Evolutionary conservation across 2,888 invertebrate genomes (phyloP), one percentile per base, ranked within the genome.

Genomic region (Platycheirus rosarum): DNA sequence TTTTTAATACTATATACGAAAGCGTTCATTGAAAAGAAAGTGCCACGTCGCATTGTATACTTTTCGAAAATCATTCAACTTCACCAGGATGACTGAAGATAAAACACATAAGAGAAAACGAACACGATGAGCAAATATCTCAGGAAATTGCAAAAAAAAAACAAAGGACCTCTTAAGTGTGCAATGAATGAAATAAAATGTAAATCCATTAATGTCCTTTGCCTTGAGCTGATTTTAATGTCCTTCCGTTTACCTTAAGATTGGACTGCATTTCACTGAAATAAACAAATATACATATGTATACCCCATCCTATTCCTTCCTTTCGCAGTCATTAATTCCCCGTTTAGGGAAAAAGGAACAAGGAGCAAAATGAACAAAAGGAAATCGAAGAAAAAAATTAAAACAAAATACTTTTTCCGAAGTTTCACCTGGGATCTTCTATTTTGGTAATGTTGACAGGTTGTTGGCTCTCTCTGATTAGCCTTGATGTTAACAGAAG

Each of bases 141-240:
- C 29, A 32, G 8, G 29, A 32, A 7, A 26, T 26, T 26, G 23
- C 8, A 35, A n/a, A 8, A 42, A 37, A 18, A 26, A 37, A 65
- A 35, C 9, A 29, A 26, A 48, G 63, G 68, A 71, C 77, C 76
- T 71, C 77, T 68, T 77, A 82, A 82, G 76, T 82, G 77, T 82
- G 82, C 77, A 82, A 82, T 82, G 82, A 77, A 82, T 82, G 77
- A 82, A 82, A 73, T 77, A 82, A 82, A 82, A 82, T 82, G 82
- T 82, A 82, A 82, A 82, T 82, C 82, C 82, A 82, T 82, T 82
- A 77, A 82, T 82, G 82, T 77, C 77, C 82, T 82, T 77, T 82
- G 77, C 82, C 77, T 77, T 77, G 82, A 82, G 82, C 76, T 82
- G 82, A 77, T 82, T 82, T 82, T 82, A 82, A 82, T 77, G 82